Base-by-base conservation (phyloP, 2,888 invertebrate species). In the Tholera decimalis region DNA sequence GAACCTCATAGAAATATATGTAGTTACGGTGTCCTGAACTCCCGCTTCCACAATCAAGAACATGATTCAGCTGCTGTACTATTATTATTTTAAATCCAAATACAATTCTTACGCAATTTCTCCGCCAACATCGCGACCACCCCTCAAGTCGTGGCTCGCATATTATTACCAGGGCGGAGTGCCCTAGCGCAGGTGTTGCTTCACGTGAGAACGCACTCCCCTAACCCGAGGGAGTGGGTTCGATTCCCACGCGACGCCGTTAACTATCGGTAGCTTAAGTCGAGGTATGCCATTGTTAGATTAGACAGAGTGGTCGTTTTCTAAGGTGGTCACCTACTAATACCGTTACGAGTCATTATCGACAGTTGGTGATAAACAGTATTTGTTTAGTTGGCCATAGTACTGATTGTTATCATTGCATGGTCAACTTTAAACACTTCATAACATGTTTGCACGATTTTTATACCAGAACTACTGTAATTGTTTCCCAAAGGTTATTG, bases 131-230 rank as follows among this genome's bases (percentile, higher is more conserved):
- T 49, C 24, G 28, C 39, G 30, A 7, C 20, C 50, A 65, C 79
- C 73, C 79, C 59, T 59, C 75, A 39, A 44, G 35, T 35, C 8
- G 11, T 2, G 11, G 15, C 18, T 50, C 33, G 74, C 54, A 53
- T 53, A 73, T 78, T 73, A 57, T 73, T 74, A 73, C 59, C 55
- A 9, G 58, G 80, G 82, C 79, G 78, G 80, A 79, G 80, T 64
- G 70, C 64, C 59, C 53, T 44, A 39, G 33, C 77, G 80, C 80
- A 80, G 80, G 80, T 80, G 80, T 61, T 20, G 60, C 59, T 39
- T 30, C 46, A 63, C 83, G 81, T 83, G 83, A 80, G 83, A 80
- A 80, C 71, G 41, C 30, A 74, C 80, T 80, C 83, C 80, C 83
- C 80, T 83, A 73, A 39, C 51, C 15, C 44, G 35, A 75, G 44